Evolutionary conservation across 2,797 vertebrate species (phyloP).

Genomic region (Poeciliopsis presidionis): DNA sequence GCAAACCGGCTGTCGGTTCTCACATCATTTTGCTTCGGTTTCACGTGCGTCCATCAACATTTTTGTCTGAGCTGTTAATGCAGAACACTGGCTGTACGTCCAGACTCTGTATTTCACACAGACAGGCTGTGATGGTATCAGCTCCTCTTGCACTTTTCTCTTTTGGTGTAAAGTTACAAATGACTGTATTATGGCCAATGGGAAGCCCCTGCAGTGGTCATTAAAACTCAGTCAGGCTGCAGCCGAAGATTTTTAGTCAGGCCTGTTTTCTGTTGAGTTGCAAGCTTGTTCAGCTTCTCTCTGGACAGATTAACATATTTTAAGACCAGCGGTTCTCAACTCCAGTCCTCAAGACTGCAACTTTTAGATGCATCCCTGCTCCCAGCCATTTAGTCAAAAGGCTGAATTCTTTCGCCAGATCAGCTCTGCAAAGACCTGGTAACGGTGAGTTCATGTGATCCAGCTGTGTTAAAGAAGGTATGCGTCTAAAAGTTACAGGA

Average conservation of each 20-base stretch:
- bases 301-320: not conserved
- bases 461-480: too few relatives aligned
- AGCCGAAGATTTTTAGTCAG: not conserved
- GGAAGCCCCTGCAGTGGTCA: not conserved
- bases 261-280: not conserved
- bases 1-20: accelerated
- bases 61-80: not conserved
- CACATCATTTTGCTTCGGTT: not conserved
- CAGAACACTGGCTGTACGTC: not conserved
- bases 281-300: not conserved
- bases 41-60: not conserved
- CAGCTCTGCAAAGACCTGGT: too few relatives aligned
- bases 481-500: too few relatives aligned
- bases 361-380: too few relatives aligned
- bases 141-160: slow-evolving; percentile 28
- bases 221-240: slow-evolving; percentile 9
- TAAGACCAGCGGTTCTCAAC: not conserved
- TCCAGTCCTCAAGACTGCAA: too few relatives aligned
- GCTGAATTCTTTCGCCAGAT: too few relatives aligned
- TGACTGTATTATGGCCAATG: slow-evolving; percentile 11
- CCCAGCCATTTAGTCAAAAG: too few relatives aligned
- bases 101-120: slow-evolving; percentile 17
- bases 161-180: slow-evolving; percentile 59
- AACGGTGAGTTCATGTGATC: too few relatives aligned
- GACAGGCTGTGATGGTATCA: slow-evolving; percentile 35